Evolutionary conservation across 2,797 vertebrate species (phyloP), one percentile per base, ranked within the genome.

Genomic region (Syngnathus acus): DNA sequence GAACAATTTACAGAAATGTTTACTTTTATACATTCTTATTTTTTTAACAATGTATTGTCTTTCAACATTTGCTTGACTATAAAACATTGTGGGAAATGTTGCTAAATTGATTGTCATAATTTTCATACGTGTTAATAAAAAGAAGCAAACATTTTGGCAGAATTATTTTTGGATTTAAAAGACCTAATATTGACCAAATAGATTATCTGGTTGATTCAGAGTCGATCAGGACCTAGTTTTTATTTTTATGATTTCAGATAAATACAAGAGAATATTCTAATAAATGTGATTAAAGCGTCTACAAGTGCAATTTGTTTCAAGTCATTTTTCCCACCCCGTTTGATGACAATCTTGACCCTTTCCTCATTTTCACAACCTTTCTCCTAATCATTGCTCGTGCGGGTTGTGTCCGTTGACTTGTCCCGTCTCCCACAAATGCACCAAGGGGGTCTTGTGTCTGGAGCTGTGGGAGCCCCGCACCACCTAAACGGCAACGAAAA

Each of bases 341-440:
- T 45, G 21, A 42, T 17, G 5, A 32, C 32, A 32, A 32, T 39
- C 32, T 39, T 19, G 57, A n/a, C 32, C 32, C 9, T 6, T 38
- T 40, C 38, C 64, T 58, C 63, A 37, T 42, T 42, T 42, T 26
- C n/a, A 42, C 65, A 38, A 14, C 14, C 37, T 19, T 40, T 7
- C 58, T 67, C 40, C 67, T 84, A 78, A 80, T 65, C 32, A 54
- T n/a, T 65, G 11, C 17, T 54, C 73, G 5, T 84, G 84, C n/a
- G 68, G 53, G 14, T 68, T 74, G 71, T 78, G 72, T 45, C 83
- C 86, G 45, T 87, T 87, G 72, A 90, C 57, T 60, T 82, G 78
- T 3, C 92, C 90, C 0, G 89, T 74, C 77, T 93, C 92, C 93
- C 93, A 94, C 69, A 81, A 88, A 55, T 91, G 83, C 38, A 93